These are phyloP conservation scores for Drosophila serrata DNA, from an alignment of 1,140 invertebrate species.

Conservation along the genomic window DNA sequence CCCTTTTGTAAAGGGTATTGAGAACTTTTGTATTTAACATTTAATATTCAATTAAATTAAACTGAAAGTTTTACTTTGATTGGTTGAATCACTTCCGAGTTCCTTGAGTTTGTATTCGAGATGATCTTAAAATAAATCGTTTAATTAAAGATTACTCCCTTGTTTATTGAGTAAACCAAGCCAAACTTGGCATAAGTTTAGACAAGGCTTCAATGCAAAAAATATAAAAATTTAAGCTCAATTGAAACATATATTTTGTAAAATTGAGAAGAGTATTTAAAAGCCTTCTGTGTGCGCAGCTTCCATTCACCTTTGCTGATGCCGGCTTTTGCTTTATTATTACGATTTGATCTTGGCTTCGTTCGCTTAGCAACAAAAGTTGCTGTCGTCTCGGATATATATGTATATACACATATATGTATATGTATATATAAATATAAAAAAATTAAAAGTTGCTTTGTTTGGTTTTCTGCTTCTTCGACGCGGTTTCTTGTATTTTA, in stretches of 20 bases:
- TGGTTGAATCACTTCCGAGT: not conserved
- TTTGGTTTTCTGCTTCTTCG: conserved; percentile 51
- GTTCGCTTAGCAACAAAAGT: conserved; percentile 77
- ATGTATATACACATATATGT: not conserved
- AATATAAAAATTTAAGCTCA: not conserved
- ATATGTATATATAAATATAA: not conserved
- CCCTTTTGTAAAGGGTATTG: not conserved
- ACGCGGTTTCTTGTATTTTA: conserved; percentile 48
- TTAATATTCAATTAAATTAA: not conserved
- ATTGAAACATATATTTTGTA: no score
- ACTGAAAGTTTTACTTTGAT: not conserved
- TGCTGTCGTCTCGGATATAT: conserved; percentile 25
- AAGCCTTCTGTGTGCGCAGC: not conserved
- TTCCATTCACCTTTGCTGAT: conserved; percentile 6
- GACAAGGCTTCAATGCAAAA: not conserved
- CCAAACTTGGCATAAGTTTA: not conserved
- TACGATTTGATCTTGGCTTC: conserved; percentile 69
- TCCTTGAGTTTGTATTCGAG: not conserved
- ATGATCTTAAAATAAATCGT: not conserved
- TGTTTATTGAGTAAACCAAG: not conserved
- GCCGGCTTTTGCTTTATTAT: conserved; percentile 34
- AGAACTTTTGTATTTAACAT: not conserved
- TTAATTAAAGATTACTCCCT: not conserved
- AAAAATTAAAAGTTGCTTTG: conserved; percentile 49
- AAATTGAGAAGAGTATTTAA: not conserved